A percentile compares a stretch with the other conserved stretches of the same genome.
These are phyloP conservation scores for Lasiurus cinereus DNA, from an alignment of 2,113 vertebrate genomes.

Conservation along the genomic window DNA sequence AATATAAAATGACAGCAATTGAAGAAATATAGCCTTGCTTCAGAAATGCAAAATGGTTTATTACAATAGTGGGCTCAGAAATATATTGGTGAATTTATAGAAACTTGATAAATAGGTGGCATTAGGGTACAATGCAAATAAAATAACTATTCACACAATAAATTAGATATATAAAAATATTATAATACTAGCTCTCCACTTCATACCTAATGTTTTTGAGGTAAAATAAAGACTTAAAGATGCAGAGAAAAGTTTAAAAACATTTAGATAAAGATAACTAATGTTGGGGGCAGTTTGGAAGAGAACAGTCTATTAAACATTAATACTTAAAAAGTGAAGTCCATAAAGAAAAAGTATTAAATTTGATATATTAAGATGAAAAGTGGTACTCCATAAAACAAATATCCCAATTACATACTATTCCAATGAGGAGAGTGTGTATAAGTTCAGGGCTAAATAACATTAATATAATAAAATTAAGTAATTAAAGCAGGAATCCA, in stretches of 20 bases:
- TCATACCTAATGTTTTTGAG: background rate
- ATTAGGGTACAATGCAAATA: background rate
- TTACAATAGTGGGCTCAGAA: background rate
- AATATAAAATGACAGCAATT: constrained; percentile 32
- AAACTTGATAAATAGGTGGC: constrained; percentile 38
- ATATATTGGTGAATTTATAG: background rate
- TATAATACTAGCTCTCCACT: background rate
- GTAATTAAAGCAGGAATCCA: background rate
- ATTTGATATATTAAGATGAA: constrained; percentile 42
- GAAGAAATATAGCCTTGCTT: background rate
- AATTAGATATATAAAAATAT: constrained; percentile 30
- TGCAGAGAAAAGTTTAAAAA: background rate
- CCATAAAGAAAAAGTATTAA: constrained; percentile 17
- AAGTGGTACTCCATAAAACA: background rate
- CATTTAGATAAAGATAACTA: background rate
- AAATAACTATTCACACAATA: constrained; percentile 3
- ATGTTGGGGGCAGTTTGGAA: background rate
- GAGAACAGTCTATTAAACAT: background rate
- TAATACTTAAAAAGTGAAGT: background rate
- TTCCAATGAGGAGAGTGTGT: background rate
- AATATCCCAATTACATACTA: background rate
- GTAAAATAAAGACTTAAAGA: background rate
- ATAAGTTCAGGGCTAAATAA: constrained; percentile 27
- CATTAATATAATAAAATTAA: constrained; percentile 30
- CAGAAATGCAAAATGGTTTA: constrained; percentile 7